phyloP scores from a whole-genome alignment of 2,797 vertebrate species.

The Lutjanus argentimaculatus region DNA sequence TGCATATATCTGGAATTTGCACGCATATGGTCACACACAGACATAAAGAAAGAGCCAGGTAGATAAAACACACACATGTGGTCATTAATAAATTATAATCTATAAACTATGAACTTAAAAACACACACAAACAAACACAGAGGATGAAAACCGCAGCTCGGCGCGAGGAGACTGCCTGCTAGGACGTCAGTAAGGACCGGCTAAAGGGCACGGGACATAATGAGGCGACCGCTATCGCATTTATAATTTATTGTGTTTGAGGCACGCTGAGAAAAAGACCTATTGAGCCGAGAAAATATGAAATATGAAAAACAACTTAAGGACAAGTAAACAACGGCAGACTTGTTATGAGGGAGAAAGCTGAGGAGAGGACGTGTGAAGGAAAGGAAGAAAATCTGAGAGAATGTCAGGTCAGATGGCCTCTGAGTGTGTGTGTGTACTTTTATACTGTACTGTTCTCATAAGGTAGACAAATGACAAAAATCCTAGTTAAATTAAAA shows the following conservation, averaged over 20 bases:
- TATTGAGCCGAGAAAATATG: slow-evolving; percentile 1
- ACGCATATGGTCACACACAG: not conserved
- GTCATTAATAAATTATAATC: slow-evolving; percentile 24
- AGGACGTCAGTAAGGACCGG: not conserved
- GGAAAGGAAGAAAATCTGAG: not conserved
- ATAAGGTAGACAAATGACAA: not conserved
- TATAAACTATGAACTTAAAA: slow-evolving; percentile 1
- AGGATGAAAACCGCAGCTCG: not conserved
- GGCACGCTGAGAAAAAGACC: slow-evolving; percentile 16
- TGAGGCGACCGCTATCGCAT: slow-evolving; percentile 31
- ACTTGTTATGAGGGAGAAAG: slow-evolving; percentile 14
- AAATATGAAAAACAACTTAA: slow-evolving; percentile 7
- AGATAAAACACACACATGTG: not conserved
- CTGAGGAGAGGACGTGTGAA: not conserved
- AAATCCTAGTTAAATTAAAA: not conserved
- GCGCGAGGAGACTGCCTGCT: not conserved
- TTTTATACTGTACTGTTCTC: not conserved
- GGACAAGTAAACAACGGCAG: slow-evolving; percentile 42
- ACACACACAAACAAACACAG: slow-evolving; percentile 10
- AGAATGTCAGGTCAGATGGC: not conserved
- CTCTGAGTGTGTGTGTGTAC: not conserved
- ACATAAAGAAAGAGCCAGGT: no score
- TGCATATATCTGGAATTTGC: not conserved
- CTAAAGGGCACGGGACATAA: slow-evolving; percentile 50
- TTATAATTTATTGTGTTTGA: slow-evolving; percentile 52